These are phyloP conservation scores for Falco biarmicus DNA, from an alignment of 2,797 vertebrate species.

Conservation along the genomic window DNA sequence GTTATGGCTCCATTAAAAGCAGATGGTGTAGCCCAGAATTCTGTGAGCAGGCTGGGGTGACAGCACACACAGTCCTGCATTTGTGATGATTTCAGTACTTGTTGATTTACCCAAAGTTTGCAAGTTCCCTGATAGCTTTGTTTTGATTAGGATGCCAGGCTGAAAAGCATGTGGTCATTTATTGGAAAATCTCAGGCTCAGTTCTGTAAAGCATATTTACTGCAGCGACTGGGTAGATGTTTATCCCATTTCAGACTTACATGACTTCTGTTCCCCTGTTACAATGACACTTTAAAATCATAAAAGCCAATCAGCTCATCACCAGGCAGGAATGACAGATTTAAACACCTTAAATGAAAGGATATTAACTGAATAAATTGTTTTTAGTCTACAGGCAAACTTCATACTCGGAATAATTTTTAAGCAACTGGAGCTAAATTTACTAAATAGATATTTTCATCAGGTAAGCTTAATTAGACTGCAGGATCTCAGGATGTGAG, in stretches of 20 bases:
- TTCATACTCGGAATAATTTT: not conserved
- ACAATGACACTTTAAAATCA: not conserved
- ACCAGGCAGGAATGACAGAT: not conserved
- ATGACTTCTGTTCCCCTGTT: not conserved
- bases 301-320: not conserved
- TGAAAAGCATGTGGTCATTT: not conserved
- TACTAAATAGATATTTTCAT: not conserved
- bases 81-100: not conserved
- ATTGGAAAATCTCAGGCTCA: not conserved
- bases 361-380: not conserved
- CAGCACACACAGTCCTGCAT: not conserved
- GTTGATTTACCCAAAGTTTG: not conserved
- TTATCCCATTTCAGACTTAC: not conserved
- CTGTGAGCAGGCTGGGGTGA: not conserved
- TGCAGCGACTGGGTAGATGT: not conserved
- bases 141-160: not conserved
- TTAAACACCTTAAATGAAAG: not conserved
- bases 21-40: not conserved
- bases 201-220: not conserved
- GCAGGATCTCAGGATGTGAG: not conserved
- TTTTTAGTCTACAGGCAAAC: not conserved
- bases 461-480: not conserved
- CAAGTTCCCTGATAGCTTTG: not conserved
- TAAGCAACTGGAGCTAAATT: not conserved
- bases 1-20: not conserved